These are phyloP conservation scores for Sebastes nivosus DNA, from an alignment of 2,797 vertebrate genomes.

Conservation along the genomic window DNA sequence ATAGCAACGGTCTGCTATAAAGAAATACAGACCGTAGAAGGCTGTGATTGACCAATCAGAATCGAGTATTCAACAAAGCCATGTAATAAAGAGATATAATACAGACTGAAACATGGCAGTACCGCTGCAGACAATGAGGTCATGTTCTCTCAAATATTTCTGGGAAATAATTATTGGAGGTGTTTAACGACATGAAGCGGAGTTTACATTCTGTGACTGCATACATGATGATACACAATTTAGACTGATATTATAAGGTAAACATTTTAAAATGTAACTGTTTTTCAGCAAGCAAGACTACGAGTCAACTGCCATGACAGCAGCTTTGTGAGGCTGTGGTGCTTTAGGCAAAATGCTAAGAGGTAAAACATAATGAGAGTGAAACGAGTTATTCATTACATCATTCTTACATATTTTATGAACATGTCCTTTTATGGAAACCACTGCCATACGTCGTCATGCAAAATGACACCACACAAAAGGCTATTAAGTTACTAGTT, in stretches of 20 bases:
- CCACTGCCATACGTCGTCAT: not conserved
- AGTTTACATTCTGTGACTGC: not conserved
- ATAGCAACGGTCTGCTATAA: too few relatives aligned
- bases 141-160: not conserved
- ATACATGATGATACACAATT: not conserved
- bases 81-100: not conserved
- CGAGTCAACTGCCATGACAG: too few relatives aligned
- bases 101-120: not conserved
- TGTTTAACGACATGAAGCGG: not conserved
- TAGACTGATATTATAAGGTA: not conserved
- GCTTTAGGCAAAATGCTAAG: not conserved
- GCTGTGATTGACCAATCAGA: too few relatives aligned
- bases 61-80: not conserved
- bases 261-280: too few relatives aligned
- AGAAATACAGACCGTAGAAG: too few relatives aligned
- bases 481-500: slow-evolving; percentile 35
- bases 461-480: slow-evolving; percentile 3
- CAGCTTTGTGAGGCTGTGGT: not conserved
- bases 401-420: not conserved
- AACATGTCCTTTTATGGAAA: not conserved
- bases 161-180: not conserved
- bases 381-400: not conserved
- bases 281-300: too few relatives aligned
- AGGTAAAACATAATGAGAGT: not conserved
- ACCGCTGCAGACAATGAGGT: not conserved